Evolutionary conservation across 2,113 vertebrate genomes (phyloP), one percentile per base, ranked within the genome.

Genomic region (Sylvia atricapilla): DNA sequence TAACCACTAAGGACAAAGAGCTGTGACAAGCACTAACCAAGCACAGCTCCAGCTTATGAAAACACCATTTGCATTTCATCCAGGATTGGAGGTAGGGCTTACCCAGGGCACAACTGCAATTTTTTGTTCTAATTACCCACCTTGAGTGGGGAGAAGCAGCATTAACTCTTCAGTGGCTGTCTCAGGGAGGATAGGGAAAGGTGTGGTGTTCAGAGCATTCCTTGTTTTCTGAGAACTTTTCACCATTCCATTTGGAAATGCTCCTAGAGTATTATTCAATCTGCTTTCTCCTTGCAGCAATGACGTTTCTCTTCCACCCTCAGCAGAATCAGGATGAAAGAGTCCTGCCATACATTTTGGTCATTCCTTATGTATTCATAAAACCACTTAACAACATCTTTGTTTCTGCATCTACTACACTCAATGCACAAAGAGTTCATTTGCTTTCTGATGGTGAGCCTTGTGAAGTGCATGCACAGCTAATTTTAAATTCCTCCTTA

Each of bases 21-120:
- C 27, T 4, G 0, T 1, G 2, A 31, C 19, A 39, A 35, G 0
- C 2, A 0, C 30, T 30, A 50, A 41, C 3, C 14, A 46, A 69
- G 3, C n/a, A 41, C 0, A 14, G 0, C 6, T 21, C 33, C 25
- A 47, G 1, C 14, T 18, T 3, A 31, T 17, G 10, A 8, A 23
- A 1, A 1, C 10, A 25, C 11, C 3, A 5, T 5, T 16, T 39
- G 10, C 4, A 15, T 21, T 59, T 16, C 63, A 4, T 0, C 2
- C 0, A 25, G 22, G 16, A 7, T 15, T 23, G 13, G 12, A 31
- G 52, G 22, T 13, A 2, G 4, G 13, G 3, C 6, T 33, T 20
- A 6, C 15, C 18, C 19, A 39, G 16, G 2, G 16, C 44, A 79
- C 70, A 92, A 52, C 30, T 84, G 60, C 24, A 39, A 20, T 5